Percentiles rank a stretch among this genome's conserved stretches.
Conservation (phyloP, 2,797 vertebrate species). For the Phylloscopus collybita region DNA sequence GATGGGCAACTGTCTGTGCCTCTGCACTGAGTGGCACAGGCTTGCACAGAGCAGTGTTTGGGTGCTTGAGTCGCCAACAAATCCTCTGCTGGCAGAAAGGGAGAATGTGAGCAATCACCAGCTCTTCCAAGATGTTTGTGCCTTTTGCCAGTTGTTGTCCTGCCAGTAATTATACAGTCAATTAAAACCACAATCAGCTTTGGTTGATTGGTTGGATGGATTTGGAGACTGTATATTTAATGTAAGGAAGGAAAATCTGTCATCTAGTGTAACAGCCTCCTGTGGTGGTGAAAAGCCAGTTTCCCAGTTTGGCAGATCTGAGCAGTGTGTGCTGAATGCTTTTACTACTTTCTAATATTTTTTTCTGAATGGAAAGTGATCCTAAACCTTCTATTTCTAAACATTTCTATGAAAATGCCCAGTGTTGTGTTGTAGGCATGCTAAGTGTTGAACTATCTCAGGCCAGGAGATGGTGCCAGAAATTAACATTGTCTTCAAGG, state of each 20-base stretch:
- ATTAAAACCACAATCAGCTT: constrained; percentile 1
- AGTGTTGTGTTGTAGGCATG: background rate
- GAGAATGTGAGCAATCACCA: background rate
- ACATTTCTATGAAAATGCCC: background rate
- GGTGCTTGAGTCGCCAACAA: background rate
- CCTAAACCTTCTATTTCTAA: background rate
- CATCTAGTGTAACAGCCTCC: background rate
- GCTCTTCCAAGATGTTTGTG: background rate
- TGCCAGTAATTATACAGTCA: background rate
- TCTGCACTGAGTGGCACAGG: background rate
- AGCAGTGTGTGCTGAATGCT: background rate
- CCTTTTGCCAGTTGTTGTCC: constrained; percentile 21
- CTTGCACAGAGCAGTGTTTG: background rate
- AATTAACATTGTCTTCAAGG: background rate
- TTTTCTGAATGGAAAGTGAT: background rate
- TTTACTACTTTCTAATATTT: background rate
- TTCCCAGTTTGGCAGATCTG: background rate
- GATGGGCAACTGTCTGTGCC: background rate
- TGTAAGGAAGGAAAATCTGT: background rate
- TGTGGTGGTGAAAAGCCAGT: background rate
- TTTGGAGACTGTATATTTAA: background rate
- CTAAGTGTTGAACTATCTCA: background rate
- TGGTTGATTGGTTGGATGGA: background rate
- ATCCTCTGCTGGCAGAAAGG: background rate
- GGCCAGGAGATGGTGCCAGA: constrained; percentile 60